phyloP scores from a whole-genome alignment of 2,888 invertebrate species.

The Erebia ligea region DNA sequence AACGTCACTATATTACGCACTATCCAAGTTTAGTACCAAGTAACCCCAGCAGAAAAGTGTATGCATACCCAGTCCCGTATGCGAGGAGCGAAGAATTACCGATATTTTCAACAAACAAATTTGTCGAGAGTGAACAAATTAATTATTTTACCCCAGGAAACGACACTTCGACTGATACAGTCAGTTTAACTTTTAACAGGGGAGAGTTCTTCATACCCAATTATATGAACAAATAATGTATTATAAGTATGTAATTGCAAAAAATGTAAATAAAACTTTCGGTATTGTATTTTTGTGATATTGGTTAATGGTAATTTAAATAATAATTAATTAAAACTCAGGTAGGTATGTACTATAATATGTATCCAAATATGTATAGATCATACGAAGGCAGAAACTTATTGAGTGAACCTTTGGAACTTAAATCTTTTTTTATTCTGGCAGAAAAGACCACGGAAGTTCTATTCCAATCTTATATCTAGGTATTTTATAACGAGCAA shows the following conservation, averaged over 20 bases:
- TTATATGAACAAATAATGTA: slow-evolving; percentile 29
- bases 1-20: slow-evolving; percentile 17
- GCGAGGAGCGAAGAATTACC: slow-evolving; percentile 32
- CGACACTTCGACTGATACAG: slow-evolving; percentile 47
- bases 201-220: slow-evolving; percentile 65
- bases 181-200: slow-evolving; percentile 40
- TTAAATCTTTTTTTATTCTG: too few relatives aligned
- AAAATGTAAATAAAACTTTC: background rate
- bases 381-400: too few relatives aligned
- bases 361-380: too few relatives aligned
- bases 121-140: slow-evolving; percentile 36
- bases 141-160: slow-evolving; percentile 62
- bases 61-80: slow-evolving; percentile 22
- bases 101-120: slow-evolving; percentile 40
- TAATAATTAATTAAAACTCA: background rate
- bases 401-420: too few relatives aligned
- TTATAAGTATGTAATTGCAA: background rate
- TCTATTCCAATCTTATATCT: too few relatives aligned
- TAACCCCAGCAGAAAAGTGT: slow-evolving; percentile 20
- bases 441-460: too few relatives aligned
- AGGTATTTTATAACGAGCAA: too few relatives aligned
- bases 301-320: slow-evolving; percentile 32
- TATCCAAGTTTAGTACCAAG: slow-evolving; percentile 10
- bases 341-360: too few relatives aligned
- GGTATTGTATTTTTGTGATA: slow-evolving; percentile 38